These are phyloP conservation scores for Clarias laeviceps DNA, from an alignment of 2,797 vertebrate species.

Conservation along the genomic window DNA sequence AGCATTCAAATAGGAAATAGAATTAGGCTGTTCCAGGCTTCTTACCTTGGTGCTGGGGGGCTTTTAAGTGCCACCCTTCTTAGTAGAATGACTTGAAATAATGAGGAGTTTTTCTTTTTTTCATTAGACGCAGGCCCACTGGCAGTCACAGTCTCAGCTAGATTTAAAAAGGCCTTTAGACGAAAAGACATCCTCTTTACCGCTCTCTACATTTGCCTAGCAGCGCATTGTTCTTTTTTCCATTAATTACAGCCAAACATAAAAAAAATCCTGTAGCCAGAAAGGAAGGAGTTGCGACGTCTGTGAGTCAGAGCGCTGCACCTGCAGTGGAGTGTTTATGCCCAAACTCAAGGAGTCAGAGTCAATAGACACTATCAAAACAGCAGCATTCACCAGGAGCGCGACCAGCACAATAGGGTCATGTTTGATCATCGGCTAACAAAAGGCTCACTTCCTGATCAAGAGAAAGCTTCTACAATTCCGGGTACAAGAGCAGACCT, in stretches of 20 bases:
- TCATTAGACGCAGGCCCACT: slow-evolving; percentile 59
- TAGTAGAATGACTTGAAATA: slow-evolving; percentile 71
- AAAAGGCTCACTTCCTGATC: slow-evolving; percentile 43
- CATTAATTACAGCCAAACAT: slow-evolving; percentile 67
- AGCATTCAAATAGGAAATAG: slow-evolving; percentile 79
- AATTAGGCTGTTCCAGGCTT: slow-evolving; percentile 70
- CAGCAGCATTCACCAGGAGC: slow-evolving; percentile 47
- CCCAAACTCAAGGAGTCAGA: slow-evolving; percentile 56
- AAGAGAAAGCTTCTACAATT: slow-evolving; percentile 38
- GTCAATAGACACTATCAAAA: slow-evolving; percentile 61
- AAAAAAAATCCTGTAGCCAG: slow-evolving; percentile 45
- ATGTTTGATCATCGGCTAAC: slow-evolving; percentile 50
- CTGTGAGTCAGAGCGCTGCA: slow-evolving; percentile 48
- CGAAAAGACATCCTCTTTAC: slow-evolving; percentile 61
- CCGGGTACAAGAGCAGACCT: slow-evolving; percentile 20
- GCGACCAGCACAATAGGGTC: slow-evolving; percentile 42
- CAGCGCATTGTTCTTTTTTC: slow-evolving; percentile 61
- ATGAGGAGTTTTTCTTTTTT: slow-evolving; percentile 59
- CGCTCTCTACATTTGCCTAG: slow-evolving; percentile 56
- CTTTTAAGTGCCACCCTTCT: slow-evolving; percentile 61
- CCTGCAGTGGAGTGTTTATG: slow-evolving; percentile 59
- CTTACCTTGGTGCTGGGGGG: slow-evolving; percentile 54
- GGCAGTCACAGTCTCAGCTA: slow-evolving; percentile 43
- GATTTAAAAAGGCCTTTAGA: slow-evolving; percentile 60
- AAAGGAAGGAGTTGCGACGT: slow-evolving; percentile 46